Percentiles rank a stretch among this genome's conserved stretches.
Evolutionary conservation across 2,113 vertebrate species (phyloP).

Genomic region (Ceratotherium simum): DNA sequence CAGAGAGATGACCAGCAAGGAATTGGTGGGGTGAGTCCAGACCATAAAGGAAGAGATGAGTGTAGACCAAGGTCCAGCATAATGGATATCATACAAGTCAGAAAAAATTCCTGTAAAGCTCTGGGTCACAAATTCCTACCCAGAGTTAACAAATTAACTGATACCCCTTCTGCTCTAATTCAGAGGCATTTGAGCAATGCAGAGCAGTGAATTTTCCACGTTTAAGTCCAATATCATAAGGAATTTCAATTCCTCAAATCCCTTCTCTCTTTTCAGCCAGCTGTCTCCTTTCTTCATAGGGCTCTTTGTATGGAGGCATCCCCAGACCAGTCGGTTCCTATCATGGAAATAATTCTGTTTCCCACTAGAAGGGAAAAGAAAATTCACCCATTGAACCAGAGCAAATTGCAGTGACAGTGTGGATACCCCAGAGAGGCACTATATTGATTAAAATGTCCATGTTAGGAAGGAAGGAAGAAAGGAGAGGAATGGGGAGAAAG

Average conservation of each 20-base stretch:
- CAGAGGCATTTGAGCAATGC: slow-evolving; percentile 79
- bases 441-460: slow-evolving; percentile 53
- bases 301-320: slow-evolving; percentile 52
- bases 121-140: background rate
- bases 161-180: slow-evolving; percentile 70
- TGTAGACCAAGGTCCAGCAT: background rate
- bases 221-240: slow-evolving; percentile 72
- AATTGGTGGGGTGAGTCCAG: background rate
- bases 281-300: slow-evolving; percentile 79
- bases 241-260: slow-evolving; percentile 77
- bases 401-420: slow-evolving; percentile 49
- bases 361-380: slow-evolving; percentile 63
- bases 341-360: slow-evolving; percentile 63
- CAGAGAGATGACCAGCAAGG: background rate
- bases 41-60: background rate
- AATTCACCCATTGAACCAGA: slow-evolving; percentile 59
- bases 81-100: background rate
- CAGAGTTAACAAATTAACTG: slow-evolving; percentile 61
- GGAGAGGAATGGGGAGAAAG: too few species aligned
- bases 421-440: slow-evolving; percentile 11
- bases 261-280: slow-evolving; percentile 81
- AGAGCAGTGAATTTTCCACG: slow-evolving; percentile 70
- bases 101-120: background rate
- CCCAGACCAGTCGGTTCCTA: slow-evolving; percentile 36
- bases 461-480: background rate